Conservation (phyloP, 1,140 invertebrate species). For the Panagrolaimus sp. region DNA sequence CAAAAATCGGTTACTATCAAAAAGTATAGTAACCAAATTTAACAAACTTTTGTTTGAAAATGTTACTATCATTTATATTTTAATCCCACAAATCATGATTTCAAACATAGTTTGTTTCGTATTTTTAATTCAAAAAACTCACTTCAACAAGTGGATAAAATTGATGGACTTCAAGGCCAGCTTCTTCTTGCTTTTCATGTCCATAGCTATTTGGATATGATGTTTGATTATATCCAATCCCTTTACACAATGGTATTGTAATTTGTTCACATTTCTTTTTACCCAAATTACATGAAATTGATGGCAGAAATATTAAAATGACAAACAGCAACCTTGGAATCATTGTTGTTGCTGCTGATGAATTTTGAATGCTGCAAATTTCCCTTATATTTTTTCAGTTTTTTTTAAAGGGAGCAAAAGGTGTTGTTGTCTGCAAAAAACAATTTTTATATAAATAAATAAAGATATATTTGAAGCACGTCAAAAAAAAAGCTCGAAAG, state of each 20-base stretch:
- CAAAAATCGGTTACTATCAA: not conserved
- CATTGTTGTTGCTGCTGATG: too few species aligned
- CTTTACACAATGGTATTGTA: slow-evolving; percentile 88
- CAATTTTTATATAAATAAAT: too few species aligned
- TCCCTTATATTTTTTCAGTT: too few species aligned
- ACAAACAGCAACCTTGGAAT: not conserved
- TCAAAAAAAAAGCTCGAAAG: too few species aligned
- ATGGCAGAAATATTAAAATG: not conserved
- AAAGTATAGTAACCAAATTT: not conserved
- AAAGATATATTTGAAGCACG: too few species aligned
- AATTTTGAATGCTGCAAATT: too few species aligned
- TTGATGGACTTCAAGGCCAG: slow-evolving; percentile 77
- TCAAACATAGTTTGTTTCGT: too few species aligned
- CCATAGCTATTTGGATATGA: slow-evolving; percentile 91
- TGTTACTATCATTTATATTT: too few species aligned
- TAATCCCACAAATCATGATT: not conserved
- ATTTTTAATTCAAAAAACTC: slow-evolving; percentile 22
- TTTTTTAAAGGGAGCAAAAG: too few species aligned
- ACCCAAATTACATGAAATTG: not conserved
- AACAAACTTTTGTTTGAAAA: too few species aligned
- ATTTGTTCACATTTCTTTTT: slow-evolving; percentile 76
- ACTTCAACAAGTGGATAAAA: slow-evolving; percentile 86
- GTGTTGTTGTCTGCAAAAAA: too few species aligned
- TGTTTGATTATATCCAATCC: slow-evolving; percentile 91
- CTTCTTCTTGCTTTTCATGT: slow-evolving; percentile 76